A percentile compares a stretch with the other conserved stretches of the same genome.
These are phyloP conservation scores for Mixornis gularis DNA, from an alignment of 2,113 vertebrate species.

Conservation along the genomic window DNA sequence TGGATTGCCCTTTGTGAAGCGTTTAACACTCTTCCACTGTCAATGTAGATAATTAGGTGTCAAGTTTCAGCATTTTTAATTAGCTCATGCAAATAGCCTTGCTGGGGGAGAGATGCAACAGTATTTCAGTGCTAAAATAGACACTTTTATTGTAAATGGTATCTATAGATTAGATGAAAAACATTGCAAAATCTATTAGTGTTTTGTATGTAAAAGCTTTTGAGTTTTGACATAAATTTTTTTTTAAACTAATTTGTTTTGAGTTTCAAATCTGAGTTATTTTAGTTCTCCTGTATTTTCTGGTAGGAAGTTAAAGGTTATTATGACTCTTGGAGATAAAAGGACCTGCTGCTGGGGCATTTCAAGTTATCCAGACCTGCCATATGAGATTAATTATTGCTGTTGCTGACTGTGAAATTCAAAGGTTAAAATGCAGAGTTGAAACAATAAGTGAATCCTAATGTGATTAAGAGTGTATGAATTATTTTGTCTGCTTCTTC, in stretches of 20 bases:
- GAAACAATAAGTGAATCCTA: background rate
- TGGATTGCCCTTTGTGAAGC: background rate
- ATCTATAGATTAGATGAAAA: background rate
- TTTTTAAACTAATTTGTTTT: background rate
- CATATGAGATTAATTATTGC: background rate
- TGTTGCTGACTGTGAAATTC: background rate
- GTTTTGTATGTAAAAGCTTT: background rate
- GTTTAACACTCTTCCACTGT: background rate
- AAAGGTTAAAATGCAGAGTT: background rate
- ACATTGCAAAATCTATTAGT: background rate
- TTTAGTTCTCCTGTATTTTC: background rate
- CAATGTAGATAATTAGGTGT: background rate
- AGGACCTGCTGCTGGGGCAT: background rate
- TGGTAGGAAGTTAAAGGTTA: background rate
- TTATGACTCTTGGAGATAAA: background rate
- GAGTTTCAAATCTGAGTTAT: background rate
- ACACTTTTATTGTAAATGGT: background rate
- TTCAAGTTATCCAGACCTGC: background rate
- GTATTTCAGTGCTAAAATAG: background rate
- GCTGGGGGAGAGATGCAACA: background rate
- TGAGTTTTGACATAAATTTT: background rate
- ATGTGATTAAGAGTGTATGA: conserved; percentile 5
- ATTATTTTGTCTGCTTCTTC: background rate
- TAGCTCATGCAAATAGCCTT: background rate
- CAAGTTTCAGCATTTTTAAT: background rate